phyloP scores from a whole-genome alignment of 1,140 invertebrate species.

The Sycophaga agraensis region DNA sequence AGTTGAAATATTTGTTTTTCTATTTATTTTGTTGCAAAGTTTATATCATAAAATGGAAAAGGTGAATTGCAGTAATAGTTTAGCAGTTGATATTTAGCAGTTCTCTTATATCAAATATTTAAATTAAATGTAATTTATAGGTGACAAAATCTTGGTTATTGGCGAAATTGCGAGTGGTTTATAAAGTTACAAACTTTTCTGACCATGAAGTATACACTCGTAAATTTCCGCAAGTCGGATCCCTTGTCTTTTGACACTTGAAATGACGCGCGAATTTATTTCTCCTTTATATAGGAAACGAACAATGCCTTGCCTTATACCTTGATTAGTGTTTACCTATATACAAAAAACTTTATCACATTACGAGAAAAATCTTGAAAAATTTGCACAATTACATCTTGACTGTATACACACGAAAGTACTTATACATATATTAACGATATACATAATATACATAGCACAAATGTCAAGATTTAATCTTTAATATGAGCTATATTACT shows the following conservation, averaged over 20 bases:
- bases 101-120: background rate
- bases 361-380: slow-evolving; percentile 10
- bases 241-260: background rate
- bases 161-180: background rate
- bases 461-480: slow-evolving; percentile 16
- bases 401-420: slow-evolving; percentile 34
- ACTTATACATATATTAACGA: slow-evolving; percentile 24
- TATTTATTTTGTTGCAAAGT: too few species aligned
- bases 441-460: slow-evolving; percentile 23
- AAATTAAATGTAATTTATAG: background rate
- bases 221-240: slow-evolving; percentile 4
- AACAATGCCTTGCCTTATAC: slow-evolving; percentile 37
- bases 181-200: background rate
- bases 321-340: slow-evolving; percentile 13
- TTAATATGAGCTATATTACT: slow-evolving; percentile 26
- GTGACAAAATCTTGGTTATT: background rate
- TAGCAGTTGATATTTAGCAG: background rate
- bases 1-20: too few species aligned
- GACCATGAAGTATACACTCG: background rate
- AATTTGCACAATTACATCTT: slow-evolving; percentile 27
- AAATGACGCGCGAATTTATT: background rate
- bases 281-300: slow-evolving; percentile 9
- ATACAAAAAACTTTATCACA: background rate
- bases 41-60: background rate
- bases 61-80: background rate